Conservation (phyloP, 2,888 invertebrate genomes). For the Rugalucina vietnamica region DNA sequence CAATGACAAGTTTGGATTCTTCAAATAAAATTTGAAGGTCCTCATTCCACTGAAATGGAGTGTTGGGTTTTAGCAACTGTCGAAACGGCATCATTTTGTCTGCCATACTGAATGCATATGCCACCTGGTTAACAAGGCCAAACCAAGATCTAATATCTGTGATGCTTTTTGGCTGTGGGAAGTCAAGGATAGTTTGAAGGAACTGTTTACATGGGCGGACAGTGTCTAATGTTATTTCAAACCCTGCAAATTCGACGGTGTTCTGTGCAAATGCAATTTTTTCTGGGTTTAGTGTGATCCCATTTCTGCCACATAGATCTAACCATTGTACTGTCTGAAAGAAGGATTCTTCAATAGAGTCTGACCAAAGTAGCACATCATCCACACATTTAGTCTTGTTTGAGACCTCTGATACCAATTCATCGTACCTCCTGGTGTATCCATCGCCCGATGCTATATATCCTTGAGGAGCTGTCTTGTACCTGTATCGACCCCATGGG, state of each 20-base stretch:
- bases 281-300: slow-evolving; percentile 63
- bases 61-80: background rate
- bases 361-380: too few species aligned
- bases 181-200: slow-evolving; percentile 55
- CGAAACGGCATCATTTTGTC: background rate
- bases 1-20: slow-evolving; percentile 28
- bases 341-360: too few species aligned
- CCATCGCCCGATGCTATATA: too few species aligned
- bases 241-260: slow-evolving; percentile 68
- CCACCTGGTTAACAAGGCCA: slow-evolving; percentile 66
- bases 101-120: slow-evolving; percentile 62
- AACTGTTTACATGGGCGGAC: slow-evolving; percentile 58
- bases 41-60: slow-evolving; percentile 4
- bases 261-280: slow-evolving; percentile 60
- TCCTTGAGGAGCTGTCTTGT: too few species aligned
- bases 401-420: too few species aligned
- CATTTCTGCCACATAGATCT: slow-evolving; percentile 62
- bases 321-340: background rate
- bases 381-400: too few species aligned
- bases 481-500: too few species aligned
- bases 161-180: slow-evolving; percentile 60
- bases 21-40: slow-evolving; percentile 25
- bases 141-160: slow-evolving; percentile 68
- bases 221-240: slow-evolving; percentile 55
- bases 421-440: too few species aligned